phyloP scores from a whole-genome alignment of 2,888 invertebrate genomes.

The Helleia helle region DNA sequence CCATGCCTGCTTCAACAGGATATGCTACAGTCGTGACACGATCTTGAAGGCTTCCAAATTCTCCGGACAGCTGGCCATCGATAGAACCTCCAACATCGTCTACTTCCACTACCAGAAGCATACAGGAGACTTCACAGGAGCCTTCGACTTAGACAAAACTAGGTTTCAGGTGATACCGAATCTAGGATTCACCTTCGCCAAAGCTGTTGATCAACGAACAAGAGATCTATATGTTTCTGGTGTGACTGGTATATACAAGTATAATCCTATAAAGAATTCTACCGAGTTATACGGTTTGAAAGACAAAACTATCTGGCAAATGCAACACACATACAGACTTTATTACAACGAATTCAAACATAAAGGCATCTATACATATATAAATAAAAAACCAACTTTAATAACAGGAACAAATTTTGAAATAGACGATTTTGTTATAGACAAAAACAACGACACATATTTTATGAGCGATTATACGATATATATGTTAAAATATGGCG shows the following conservation, averaged over 20 bases:
- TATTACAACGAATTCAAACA: conserved; percentile 38
- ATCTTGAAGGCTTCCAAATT: conserved; percentile 36
- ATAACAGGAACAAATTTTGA: conserved; percentile 29
- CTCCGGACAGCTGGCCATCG: conserved; percentile 48
- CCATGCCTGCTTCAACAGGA: conserved; percentile 44
- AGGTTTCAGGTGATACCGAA: conserved; percentile 32
- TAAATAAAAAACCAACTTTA: conserved; percentile 30
- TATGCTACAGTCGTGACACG: conserved; percentile 38
- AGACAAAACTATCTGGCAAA: conserved; percentile 45
- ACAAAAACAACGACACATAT: conserved; percentile 41
- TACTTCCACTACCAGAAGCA: conserved; percentile 42
- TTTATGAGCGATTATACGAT: conserved; percentile 38
- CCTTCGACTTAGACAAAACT: conserved; percentile 39
- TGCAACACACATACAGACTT: conserved; percentile 41
- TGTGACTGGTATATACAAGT: conserved; percentile 38
- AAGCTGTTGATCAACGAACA: conserved; percentile 39
- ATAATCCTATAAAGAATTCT: conserved; percentile 29
- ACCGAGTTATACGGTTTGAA: conserved; percentile 31
- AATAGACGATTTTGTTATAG: conserved; percentile 50
- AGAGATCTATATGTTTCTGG: conserved; percentile 43
- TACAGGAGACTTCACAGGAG: conserved; percentile 35
- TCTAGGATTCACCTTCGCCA: conserved; percentile 42
- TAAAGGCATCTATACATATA: conserved; percentile 35
- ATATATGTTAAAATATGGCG: conserved; percentile 37
- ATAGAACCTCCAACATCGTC: conserved; percentile 37